phyloP scores from a whole-genome alignment of 2,113 vertebrate genomes.

The Corythornis vintsioides region DNA sequence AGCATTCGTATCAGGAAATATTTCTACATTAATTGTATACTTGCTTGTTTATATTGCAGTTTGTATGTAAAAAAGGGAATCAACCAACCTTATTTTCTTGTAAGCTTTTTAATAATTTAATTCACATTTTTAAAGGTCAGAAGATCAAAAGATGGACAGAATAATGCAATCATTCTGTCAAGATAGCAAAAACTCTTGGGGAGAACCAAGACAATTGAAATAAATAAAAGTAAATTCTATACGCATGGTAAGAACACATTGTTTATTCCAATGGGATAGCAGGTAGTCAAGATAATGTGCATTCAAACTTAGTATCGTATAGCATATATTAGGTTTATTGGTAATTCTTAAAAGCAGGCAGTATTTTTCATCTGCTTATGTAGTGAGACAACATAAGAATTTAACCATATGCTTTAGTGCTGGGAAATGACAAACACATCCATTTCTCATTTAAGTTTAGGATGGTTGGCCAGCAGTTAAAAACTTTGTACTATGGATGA shows the following conservation, averaged over 20 bases:
- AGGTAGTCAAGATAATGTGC: not conserved
- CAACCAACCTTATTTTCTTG: not conserved
- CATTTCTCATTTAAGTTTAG: not conserved
- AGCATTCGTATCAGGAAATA: not conserved
- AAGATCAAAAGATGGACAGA: not conserved
- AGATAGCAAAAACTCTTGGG: not conserved
- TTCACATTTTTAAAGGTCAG: conserved; percentile 1
- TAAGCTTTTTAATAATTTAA: not conserved
- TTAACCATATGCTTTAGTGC: not conserved
- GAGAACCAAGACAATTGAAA: not conserved
- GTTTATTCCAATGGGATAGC: not conserved
- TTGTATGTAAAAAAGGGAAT: not conserved
- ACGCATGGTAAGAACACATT: not conserved
- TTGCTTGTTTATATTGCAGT: not conserved
- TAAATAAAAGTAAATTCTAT: not conserved
- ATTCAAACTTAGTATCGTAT: not conserved
- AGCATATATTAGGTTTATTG: not conserved
- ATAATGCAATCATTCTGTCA: not conserved
- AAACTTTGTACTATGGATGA: not conserved
- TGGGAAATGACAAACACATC: not conserved
- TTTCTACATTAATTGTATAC: not conserved
- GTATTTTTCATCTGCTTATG: not conserved
- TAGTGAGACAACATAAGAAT: not conserved
- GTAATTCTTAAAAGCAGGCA: not conserved
- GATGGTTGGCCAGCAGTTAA: not conserved